Conservation (phyloP, 2,888 invertebrate species). For the Pachycephus smyrnensis region DNA sequence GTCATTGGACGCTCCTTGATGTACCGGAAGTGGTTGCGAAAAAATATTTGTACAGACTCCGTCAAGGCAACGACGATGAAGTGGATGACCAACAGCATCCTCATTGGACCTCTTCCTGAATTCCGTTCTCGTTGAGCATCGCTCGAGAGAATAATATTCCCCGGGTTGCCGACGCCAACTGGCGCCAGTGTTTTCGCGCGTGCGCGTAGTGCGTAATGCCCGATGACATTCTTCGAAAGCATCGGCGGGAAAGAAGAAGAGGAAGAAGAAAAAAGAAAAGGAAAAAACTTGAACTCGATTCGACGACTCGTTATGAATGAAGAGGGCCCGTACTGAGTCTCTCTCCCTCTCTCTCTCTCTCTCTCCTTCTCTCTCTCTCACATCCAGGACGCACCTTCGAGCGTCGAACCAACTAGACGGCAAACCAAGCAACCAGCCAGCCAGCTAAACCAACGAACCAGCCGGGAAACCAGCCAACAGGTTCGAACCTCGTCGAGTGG, state of each 20-base stretch:
- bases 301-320: constrained; percentile 46
- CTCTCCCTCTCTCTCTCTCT: constrained; percentile 11
- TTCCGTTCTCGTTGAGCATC: not conserved
- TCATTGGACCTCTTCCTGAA: not conserved
- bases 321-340: constrained; percentile 21
- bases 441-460: not conserved
- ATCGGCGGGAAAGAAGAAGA: constrained; percentile 18
- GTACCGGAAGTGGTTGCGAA: not conserved
- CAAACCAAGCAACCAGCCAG: not conserved
- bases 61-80: not conserved
- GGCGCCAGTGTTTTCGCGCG: not conserved
- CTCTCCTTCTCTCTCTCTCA: constrained; percentile 22
- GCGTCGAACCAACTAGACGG: not conserved
- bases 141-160: not conserved
- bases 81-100: not conserved
- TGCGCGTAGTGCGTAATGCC: not conserved
- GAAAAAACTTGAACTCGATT: constrained; percentile 39
- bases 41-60: not conserved
- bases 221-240: constrained; percentile 34
- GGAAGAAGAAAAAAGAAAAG: not conserved
- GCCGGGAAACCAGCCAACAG: constrained; percentile 32
- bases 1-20: not conserved
- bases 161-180: not conserved
- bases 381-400: constrained; percentile 3
- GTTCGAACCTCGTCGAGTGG: constrained; percentile 53